Evolutionary conservation across 1,140 invertebrate species (phyloP).

Genomic region (Ostrea edulis): DNA sequence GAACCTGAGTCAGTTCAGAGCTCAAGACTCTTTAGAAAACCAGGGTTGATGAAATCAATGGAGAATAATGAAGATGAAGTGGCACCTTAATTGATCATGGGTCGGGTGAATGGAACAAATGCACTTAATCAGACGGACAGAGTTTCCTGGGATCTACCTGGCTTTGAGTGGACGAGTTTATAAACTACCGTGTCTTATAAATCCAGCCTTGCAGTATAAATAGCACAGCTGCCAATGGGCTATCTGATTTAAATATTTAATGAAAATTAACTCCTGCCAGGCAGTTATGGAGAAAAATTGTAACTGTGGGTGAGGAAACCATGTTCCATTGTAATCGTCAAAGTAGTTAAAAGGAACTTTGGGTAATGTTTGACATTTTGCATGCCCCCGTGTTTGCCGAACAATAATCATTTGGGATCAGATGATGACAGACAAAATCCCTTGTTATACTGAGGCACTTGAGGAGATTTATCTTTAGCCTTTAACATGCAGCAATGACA

Average conservation of each 20-base stretch:
- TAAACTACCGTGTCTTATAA: conserved; percentile 35
- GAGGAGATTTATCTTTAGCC: conserved; percentile 31
- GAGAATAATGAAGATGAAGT: conserved; percentile 37
- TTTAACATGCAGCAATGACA: conserved; percentile 29
- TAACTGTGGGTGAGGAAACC: conserved; percentile 22
- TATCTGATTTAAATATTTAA: conserved; percentile 40
- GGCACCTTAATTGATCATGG: conserved; percentile 24
- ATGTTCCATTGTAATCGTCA: neutral
- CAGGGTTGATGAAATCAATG: neutral
- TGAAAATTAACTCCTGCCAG: conserved; percentile 38
- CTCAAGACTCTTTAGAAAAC: conserved; percentile 12
- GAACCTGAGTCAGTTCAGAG: conserved; percentile 10
- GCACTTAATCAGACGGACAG: conserved; percentile 23
- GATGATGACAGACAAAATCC: conserved; percentile 30
- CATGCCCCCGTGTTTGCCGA: conserved; percentile 14
- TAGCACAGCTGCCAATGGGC: conserved; percentile 35
- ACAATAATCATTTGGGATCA: conserved; percentile 35
- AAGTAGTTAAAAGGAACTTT: conserved; percentile 20
- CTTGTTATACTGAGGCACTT: conserved; percentile 34
- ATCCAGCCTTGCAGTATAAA: conserved; percentile 23
- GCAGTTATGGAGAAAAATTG: conserved; percentile 17
- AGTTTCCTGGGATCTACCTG: neutral
- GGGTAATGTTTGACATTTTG: conserved; percentile 21
- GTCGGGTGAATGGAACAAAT: conserved; percentile 34
- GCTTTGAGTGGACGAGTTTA: neutral